These are phyloP conservation scores for Scleropages formosus DNA, from an alignment of 2,797 vertebrate genomes.

Conservation along the genomic window DNA sequence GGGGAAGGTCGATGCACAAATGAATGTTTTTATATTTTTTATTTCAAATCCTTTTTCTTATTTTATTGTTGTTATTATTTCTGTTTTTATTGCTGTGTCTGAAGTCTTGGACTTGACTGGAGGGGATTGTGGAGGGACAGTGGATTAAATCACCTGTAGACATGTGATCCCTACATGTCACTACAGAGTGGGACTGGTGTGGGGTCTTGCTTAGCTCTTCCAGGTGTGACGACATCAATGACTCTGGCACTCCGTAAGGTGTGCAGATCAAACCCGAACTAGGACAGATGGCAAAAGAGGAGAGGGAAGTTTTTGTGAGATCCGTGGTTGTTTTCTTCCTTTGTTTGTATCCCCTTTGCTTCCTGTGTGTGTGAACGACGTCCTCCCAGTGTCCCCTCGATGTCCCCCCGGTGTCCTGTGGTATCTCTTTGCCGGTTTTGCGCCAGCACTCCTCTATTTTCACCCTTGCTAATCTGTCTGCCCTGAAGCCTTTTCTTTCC, in stretches of 20 bases:
- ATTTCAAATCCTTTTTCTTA: conserved; percentile 16
- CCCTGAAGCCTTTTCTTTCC: conserved; percentile 30
- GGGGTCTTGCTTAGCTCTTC: not conserved
- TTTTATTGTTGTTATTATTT: conserved; percentile 1
- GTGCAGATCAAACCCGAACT: not conserved
- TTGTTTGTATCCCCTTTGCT: not conserved
- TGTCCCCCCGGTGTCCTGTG: no score
- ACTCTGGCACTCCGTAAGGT: not conserved
- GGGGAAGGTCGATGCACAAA: conserved; percentile 25
- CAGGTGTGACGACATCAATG: not conserved
- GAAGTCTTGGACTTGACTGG: not conserved
- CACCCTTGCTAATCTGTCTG: not conserved
- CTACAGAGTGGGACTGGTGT: not conserved
- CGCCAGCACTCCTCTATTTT: not conserved
- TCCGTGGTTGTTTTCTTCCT: not conserved
- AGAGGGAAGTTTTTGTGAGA: not conserved
- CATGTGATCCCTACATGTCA: not conserved
- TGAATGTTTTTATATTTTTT: conserved; percentile 48
- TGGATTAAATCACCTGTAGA: not conserved
- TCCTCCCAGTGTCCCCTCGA: no score
- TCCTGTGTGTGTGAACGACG: not conserved
- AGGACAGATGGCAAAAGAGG: not conserved
- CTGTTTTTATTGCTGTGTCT: not conserved
- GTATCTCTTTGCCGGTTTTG: not conserved
- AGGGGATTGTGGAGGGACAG: not conserved